Evolutionary conservation across 2,797 vertebrate species (phyloP), one percentile per base, ranked within the genome.

Genomic region (Diglossa cyanea): DNA sequence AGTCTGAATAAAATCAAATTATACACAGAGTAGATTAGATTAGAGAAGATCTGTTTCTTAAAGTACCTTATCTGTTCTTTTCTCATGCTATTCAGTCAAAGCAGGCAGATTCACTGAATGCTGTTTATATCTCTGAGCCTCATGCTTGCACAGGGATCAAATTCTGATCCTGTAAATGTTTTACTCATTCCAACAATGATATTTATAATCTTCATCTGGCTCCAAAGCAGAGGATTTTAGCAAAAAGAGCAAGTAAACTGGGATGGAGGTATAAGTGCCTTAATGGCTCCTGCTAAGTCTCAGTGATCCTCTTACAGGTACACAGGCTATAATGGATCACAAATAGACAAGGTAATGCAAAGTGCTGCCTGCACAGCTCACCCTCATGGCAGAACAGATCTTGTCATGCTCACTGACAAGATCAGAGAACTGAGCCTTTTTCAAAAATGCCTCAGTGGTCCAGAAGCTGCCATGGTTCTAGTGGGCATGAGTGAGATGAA

Each of bases 1-100:
- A 94, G 78, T 91, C 82, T 94, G 85, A 95, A 55, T 94, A 85
- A 96, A 97, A 97, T 96, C 60, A 84, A 90, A 95, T 96, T 94
- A 94, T 55, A 73, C 74, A 86, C 6, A 81, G 47, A 91, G 19
- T 74, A 91, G 79, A 96, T 93, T 92, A 95, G 88, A 96, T 97
- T 96, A 95, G 80, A 53, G 75, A 89, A 95, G 51, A 61, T 44
- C 88, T 87, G 87, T 87, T 83, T 92, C 93, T 94, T 95, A 39
- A 93, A 94, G 96, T 63, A 86, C 17, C 47, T 94, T 82, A 89
- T 86, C 95, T 91, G 70, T 50, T 97, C 86, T 58, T 58, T 76
- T 88, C 67, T 74, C n/a, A 39, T 35, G 67, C 53, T 88, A 67
- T 40, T 57, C 65, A 75, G 61, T 39, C 68, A 92, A 94, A 95